A percentile compares a stretch with the other conserved stretches of the same genome.
phyloP scores from a whole-genome alignment of 37 sponge, comb jelly and placozoan genomes.

The Mnemiopsis leidyi region DNA sequence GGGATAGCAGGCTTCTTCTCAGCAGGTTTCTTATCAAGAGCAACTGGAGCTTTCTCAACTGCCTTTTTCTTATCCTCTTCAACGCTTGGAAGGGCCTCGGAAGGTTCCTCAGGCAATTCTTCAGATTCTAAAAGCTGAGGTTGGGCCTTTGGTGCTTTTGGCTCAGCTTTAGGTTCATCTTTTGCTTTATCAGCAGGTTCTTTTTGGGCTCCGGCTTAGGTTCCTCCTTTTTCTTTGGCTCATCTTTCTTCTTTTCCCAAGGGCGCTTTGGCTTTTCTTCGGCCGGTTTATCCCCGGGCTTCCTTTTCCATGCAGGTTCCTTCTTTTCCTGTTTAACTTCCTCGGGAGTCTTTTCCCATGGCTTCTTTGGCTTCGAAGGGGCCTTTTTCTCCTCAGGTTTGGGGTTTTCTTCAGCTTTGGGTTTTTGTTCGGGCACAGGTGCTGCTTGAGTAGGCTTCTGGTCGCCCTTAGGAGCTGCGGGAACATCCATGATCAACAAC shows the following conservation, averaged over 20 bases:
- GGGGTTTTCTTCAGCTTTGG: neutral
- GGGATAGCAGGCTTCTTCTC: neutral
- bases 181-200: too few species aligned
- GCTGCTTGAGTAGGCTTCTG: too few species aligned
- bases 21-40: neutral
- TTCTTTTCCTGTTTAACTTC: neutral
- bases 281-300: neutral
- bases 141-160: constrained; percentile 5
- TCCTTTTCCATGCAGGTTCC: constrained; percentile 3
- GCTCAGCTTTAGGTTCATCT: neutral
- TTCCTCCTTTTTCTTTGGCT: neutral
- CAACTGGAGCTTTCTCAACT: neutral
- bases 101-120: neutral
- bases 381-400: neutral
- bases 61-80: neutral
- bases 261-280: neutral
- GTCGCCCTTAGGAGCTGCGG: neutral
- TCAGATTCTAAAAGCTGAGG: neutral
- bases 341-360: constrained; percentile 33
- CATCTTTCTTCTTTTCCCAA: neutral
- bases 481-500: neutral
- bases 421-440: too few species aligned
- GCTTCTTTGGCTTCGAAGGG: constrained; percentile 26
- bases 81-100: neutral
- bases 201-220: neutral